Percentiles rank a stretch among this genome's conserved stretches.
phyloP scores from a whole-genome alignment of 1,140 invertebrate species.

The Brachystomella parvula region DNA sequence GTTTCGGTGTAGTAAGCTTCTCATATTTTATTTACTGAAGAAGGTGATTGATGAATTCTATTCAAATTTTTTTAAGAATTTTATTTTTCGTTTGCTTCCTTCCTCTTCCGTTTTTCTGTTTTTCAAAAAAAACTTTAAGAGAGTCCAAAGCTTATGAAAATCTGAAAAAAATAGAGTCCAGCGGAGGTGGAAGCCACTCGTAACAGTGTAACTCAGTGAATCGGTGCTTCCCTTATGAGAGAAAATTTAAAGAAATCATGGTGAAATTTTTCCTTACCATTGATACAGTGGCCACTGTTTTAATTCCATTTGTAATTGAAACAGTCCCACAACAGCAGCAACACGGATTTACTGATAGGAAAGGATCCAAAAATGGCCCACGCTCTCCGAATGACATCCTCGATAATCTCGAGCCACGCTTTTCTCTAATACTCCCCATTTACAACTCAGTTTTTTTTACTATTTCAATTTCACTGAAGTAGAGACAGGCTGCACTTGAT shows the following conservation, averaged over 20 bases:
- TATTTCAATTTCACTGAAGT: not conserved
- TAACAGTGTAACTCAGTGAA: no score
- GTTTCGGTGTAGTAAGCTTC: no score
- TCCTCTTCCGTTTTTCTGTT: no score
- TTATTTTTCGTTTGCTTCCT: no score
- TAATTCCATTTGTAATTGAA: constrained; percentile 31
- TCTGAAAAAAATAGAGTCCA: not conserved
- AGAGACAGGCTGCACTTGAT: not conserved
- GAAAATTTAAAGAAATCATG: no score
- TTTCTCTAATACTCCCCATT: constrained; percentile 3
- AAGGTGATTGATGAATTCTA: no score
- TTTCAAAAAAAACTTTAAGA: no score
- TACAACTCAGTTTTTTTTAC: not conserved
- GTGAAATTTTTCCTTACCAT: constrained; percentile 36
- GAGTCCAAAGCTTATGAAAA: no score
- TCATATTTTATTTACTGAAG: no score
- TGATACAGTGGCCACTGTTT: constrained; percentile 31
- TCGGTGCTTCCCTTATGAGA: no score
- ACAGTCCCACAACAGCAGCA: constrained; percentile 36
- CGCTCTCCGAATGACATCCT: constrained; percentile 13
- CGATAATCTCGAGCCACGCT: not conserved
- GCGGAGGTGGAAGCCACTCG: not conserved
- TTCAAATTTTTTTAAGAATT: no score
- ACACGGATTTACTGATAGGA: constrained; percentile 31
- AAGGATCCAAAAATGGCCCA: constrained; percentile 35